Evolutionary conservation across 2,888 invertebrate species (phyloP).

Genomic region (Eupithecia exiguata): DNA sequence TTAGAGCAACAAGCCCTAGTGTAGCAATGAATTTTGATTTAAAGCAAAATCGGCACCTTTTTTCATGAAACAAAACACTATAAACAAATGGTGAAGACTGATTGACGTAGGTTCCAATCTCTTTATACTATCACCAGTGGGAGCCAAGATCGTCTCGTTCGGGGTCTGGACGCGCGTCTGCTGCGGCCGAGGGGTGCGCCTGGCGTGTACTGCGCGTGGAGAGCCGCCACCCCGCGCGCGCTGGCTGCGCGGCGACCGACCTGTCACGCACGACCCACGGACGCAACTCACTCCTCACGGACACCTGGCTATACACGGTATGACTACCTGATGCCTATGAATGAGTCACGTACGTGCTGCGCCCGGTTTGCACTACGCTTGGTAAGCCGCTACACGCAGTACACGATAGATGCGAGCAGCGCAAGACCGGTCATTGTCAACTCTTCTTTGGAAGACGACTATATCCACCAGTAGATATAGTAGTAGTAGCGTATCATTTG

Average conservation of each 20-base stretch:
- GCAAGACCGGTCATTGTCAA: neutral
- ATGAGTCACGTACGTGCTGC: conserved; percentile 57
- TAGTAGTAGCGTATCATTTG: no score
- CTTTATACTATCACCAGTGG: conserved; percentile 50
- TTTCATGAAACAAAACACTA: no score
- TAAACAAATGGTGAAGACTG: no score
- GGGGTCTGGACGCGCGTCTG: conserved; percentile 88
- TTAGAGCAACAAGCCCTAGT: no score
- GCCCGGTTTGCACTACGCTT: conserved; percentile 88
- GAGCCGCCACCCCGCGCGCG: conserved; percentile 90
- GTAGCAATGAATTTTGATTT: no score
- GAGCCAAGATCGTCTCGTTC: conserved; percentile 93
- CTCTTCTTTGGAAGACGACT: no score
- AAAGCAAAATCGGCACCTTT: no score
- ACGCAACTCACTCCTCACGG: conserved; percentile 88
- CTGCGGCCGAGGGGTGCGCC: conserved; percentile 86
- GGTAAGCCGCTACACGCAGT: conserved; percentile 88
- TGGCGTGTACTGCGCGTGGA: conserved; percentile 90
- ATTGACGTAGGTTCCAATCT: neutral
- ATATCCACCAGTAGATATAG: no score
- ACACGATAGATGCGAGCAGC: neutral
- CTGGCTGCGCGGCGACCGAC: conserved; percentile 88
- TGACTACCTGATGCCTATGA: neutral
- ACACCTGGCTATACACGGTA: conserved; percentile 88
- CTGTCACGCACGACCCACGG: conserved; percentile 88